Base-by-base conservation (phyloP, 2,113 vertebrate genomes). In the Gambusia holbrooki region DNA sequence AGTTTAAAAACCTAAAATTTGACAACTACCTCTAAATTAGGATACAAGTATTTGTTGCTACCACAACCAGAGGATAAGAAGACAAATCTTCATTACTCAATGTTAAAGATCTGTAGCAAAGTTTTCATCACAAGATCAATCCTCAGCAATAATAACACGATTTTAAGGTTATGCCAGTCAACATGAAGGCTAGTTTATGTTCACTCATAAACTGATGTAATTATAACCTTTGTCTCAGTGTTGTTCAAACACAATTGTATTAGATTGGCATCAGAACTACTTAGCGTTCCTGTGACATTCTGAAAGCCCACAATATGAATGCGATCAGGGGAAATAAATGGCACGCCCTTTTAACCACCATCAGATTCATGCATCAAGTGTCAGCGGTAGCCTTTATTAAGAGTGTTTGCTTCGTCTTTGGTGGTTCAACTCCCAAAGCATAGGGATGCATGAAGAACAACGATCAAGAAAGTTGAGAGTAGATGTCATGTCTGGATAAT, bases 321-420 rank as follows among this genome's bases (percentile, higher is more conserved):
- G 77, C 62, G 80, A 82, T 82, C 85, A 79, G 67, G 42, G 48
- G 51, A 77, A 76, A 32, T 72, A 70, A 83, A 83, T 78, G 79
- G 68, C 80, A 19, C 78, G 72, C 71, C 76, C 86, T 87, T 89
- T 89, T 13, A 87, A 69, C 74, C 66, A 37, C 77, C 42, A 77
- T 75, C 45, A 82, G 87, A 73, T 87, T 42, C 72, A 85, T 84
- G 66, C 73, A 80, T 85, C 82, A 82, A 79, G 72, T 76, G 82
- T 79, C 77, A 81, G 64, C 15, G 61, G 11, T 7, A 74, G 60
- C 12, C 62, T 71, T n/a, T 13, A 8, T 51, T 12, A 35, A 3
- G n/a, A 71, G 9, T 0, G 13, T 8, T 14, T 13, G 58, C 3
- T 37, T 79, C 28, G 69, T 69, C 69, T 77, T 65, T 62, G 61